A percentile compares a stretch with the other conserved stretches of the same genome.
These are phyloP conservation scores for Rhagoletis pomonella DNA, from an alignment of 1,140 invertebrate genomes.

Conservation along the genomic window DNA sequence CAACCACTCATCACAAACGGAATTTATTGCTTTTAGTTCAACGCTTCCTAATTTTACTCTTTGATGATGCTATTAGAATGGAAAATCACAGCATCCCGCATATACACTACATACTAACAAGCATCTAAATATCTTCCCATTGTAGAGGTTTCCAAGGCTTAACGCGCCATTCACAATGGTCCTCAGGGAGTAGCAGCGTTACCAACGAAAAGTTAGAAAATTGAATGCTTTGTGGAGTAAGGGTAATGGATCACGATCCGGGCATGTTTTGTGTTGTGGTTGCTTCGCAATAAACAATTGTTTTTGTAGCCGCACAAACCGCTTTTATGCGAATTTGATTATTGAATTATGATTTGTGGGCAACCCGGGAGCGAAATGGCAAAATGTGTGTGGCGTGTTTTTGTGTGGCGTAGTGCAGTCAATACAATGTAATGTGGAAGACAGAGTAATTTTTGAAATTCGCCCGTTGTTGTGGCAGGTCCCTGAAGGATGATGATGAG, in stretches of 20 bases:
- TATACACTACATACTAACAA: not conserved
- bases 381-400: not conserved
- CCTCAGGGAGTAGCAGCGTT: not conserved
- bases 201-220: not conserved
- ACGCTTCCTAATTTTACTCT: not conserved
- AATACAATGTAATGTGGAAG: not conserved
- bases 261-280: not conserved
- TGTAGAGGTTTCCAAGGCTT: not conserved
- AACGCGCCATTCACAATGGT: not conserved
- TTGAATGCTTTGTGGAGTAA: not conserved
- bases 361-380: not conserved
- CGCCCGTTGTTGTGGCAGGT: not conserved
- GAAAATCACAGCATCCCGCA: not conserved
- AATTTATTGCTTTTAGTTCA: not conserved
- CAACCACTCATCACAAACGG: not conserved
- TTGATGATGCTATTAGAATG: not conserved
- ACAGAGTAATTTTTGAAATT: not conserved
- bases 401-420: too few species aligned
- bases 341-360: conserved; percentile 53
- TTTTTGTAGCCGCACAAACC: conserved; percentile 8
- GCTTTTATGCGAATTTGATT: conserved; percentile 52
- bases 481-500: not conserved
- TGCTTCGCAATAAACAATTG: not conserved
- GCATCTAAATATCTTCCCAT: not conserved
- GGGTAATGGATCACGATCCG: not conserved